phyloP scores from a whole-genome alignment of 1,140 invertebrate genomes.

The Macrotrachela quadricornifera region DNA sequence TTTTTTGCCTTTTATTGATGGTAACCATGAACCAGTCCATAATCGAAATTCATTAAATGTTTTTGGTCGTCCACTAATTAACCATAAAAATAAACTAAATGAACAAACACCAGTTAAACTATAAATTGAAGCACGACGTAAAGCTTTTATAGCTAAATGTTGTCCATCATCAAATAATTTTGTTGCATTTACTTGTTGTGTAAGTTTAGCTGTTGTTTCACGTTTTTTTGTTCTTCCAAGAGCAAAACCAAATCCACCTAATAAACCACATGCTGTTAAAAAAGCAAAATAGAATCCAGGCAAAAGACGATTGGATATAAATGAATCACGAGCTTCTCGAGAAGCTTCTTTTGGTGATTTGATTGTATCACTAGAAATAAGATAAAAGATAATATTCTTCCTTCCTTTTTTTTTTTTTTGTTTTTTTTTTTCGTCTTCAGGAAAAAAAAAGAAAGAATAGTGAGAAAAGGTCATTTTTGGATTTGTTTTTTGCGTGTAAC shows the following conservation, averaged over 20 bases:
- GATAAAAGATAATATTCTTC: too few species aligned
- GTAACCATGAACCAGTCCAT: conserved; percentile 1
- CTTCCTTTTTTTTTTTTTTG: too few species aligned
- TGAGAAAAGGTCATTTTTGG: too few species aligned
- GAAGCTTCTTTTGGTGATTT: too few species aligned
- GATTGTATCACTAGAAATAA: too few species aligned
- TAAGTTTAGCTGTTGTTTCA: not conserved
- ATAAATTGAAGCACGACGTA: conserved; percentile 4
- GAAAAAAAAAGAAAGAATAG: too few species aligned
- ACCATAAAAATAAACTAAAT: conserved; percentile 3
- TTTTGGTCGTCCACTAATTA: conserved; percentile 1
- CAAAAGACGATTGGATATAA: too few species aligned
- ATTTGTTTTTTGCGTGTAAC: too few species aligned
- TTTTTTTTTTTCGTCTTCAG: too few species aligned
- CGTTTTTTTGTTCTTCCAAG: not conserved
- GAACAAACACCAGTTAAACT: not conserved
- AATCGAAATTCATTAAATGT: conserved; percentile 7
- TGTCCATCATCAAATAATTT: conserved; percentile 3
- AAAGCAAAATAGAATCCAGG: conserved; percentile 6
- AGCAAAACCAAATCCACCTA: conserved; percentile 2
- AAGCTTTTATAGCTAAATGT: not conserved
- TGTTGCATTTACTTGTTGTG: not conserved
- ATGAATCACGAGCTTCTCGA: too few species aligned
- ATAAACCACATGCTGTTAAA: not conserved
- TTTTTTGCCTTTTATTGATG: not conserved